phyloP scores from a whole-genome alignment of 2,113 vertebrate genomes.

The Petromus typicus region DNA sequence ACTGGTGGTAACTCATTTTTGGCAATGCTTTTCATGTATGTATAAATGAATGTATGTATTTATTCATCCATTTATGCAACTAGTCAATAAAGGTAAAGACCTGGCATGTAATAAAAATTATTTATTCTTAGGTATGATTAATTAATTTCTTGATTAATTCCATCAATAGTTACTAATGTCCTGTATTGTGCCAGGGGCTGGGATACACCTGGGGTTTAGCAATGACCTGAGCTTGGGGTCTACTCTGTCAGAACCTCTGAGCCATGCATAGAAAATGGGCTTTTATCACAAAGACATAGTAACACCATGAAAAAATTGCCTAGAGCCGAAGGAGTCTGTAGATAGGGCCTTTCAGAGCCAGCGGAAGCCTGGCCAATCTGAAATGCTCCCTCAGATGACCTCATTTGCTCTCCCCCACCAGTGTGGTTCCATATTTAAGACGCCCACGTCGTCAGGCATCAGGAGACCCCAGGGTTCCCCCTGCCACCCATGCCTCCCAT shows the following conservation, averaged over 20 bases:
- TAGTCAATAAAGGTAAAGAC: not conserved
- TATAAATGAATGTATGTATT: not conserved
- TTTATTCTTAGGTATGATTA: not conserved
- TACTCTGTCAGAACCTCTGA: not conserved
- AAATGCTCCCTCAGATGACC: not conserved
- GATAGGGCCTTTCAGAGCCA: not conserved
- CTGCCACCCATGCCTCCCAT: not conserved
- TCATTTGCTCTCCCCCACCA: not conserved
- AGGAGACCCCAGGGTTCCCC: not conserved
- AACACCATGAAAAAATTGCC: too few relatives aligned
- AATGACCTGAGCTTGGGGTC: too few relatives aligned
- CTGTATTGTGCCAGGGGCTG: not conserved
- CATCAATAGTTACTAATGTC: not conserved
- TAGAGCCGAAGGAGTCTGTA: too few relatives aligned
- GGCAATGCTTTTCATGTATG: not conserved
- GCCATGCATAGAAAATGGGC: not conserved
- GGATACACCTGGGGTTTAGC: not conserved
- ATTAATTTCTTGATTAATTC: not conserved
- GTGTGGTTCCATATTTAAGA: not conserved
- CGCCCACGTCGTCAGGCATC: not conserved
- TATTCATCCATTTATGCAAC: not conserved
- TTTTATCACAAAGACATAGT: not conserved
- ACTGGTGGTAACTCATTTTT: not conserved
- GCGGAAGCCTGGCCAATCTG: not conserved
- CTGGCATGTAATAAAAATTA: not conserved